These are phyloP conservation scores for Melanotus villosus DNA, from an alignment of 2,888 invertebrate genomes.

Conservation along the genomic window DNA sequence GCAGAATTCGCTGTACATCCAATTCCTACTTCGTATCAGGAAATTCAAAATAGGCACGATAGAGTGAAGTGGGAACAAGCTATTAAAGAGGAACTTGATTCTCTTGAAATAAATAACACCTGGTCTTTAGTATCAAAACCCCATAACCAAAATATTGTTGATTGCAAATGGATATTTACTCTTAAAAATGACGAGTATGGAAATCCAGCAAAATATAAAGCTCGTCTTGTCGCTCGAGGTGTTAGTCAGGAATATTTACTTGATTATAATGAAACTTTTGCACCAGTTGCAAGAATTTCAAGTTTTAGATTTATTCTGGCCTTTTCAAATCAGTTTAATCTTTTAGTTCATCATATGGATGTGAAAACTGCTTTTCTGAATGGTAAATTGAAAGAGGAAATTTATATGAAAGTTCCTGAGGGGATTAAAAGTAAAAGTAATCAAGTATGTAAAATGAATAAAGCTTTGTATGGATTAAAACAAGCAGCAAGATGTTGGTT, in stretches of 20 bases:
- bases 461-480: slow-evolving; percentile 55
- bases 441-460: slow-evolving; percentile 51
- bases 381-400: no score
- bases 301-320: no score
- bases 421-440: slow-evolving; percentile 26
- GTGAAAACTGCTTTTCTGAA: no score
- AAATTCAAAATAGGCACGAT: slow-evolving; percentile 44
- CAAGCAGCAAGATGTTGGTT: slow-evolving; percentile 49
- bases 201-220: slow-evolving; percentile 16
- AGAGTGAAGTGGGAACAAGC: slow-evolving; percentile 44
- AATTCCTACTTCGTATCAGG: slow-evolving; percentile 36
- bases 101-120: slow-evolving; percentile 18
- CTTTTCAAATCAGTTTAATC: no score
- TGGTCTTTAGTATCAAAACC: slow-evolving; percentile 1
- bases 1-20: neutral
- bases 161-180: slow-evolving; percentile 50
- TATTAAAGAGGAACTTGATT: slow-evolving; percentile 47
- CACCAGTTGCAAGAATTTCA: no score
- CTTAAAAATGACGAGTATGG: neutral
- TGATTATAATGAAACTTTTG: no score
- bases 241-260: neutral
- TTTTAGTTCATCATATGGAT: no score
- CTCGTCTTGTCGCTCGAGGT: slow-evolving; percentile 1
- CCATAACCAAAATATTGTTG: neutral
- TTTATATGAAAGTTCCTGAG: no score